Conservation (phyloP, 2,113 vertebrate genomes). For the Lepidiolamprologus cunningtoni region DNA sequence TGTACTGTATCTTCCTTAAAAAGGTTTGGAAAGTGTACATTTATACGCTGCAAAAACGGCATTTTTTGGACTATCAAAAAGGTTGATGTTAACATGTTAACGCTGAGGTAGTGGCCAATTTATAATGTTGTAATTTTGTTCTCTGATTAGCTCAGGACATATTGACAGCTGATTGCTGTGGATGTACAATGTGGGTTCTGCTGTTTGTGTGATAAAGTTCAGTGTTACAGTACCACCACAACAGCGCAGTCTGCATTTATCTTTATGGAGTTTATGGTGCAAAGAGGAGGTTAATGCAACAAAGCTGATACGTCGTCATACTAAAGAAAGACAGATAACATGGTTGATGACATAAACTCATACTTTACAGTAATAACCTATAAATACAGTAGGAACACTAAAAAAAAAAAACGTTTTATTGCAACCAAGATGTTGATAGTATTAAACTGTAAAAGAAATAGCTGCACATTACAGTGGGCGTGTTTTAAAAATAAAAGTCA, state of each 20-base stretch:
- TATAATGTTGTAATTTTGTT: not conserved
- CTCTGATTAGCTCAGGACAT: not conserved
- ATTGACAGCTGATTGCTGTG: not conserved
- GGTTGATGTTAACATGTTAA: not conserved
- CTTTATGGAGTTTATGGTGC: not conserved
- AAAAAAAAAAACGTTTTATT: not conserved
- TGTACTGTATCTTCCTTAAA: not conserved
- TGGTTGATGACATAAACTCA: not conserved
- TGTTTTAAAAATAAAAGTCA: not conserved
- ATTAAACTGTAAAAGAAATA: not conserved
- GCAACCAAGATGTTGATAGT: not conserved
- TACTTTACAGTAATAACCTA: not conserved
- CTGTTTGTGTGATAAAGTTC: not conserved
- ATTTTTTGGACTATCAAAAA: not conserved
- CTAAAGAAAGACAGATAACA: not conserved
- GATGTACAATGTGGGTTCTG: not conserved
- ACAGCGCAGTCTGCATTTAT: not conserved
- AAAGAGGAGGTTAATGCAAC: not conserved
- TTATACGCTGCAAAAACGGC: rapidly evolving
- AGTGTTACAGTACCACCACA: not conserved
- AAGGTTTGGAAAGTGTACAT: not conserved
- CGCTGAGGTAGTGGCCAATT: not conserved
- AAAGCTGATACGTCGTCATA: not conserved
- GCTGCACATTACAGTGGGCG: rapidly evolving
- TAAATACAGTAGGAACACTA: not conserved